Conservation (phyloP, 2,888 invertebrate species). For the Sarcophaga subvicina region DNA sequence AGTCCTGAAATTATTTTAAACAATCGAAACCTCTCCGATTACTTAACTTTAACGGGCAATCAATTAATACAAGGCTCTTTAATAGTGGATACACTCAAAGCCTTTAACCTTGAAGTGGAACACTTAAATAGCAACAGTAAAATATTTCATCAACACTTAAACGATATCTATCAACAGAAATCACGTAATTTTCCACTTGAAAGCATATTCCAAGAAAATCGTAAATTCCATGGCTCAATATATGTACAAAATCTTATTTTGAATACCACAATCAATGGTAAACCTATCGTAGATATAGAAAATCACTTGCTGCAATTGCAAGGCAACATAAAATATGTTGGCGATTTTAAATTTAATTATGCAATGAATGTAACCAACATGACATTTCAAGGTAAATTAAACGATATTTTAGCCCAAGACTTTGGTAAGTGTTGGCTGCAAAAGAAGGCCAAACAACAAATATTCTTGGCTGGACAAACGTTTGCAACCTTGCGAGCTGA, state of each 20-base stretch:
- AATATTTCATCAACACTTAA: slow-evolving; percentile 72
- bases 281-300: slow-evolving; percentile 73
- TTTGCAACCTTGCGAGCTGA: slow-evolving; percentile 71
- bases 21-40: slow-evolving; percentile 54
- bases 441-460: slow-evolving; percentile 74
- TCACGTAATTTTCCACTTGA: slow-evolving; percentile 44
- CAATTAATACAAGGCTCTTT: slow-evolving; percentile 73
- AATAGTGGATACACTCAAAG: slow-evolving; percentile 70
- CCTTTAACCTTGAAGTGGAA: slow-evolving; percentile 67
- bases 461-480: slow-evolving; percentile 77
- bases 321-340: slow-evolving; percentile 78
- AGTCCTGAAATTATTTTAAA: slow-evolving; percentile 47
- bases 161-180: slow-evolving; percentile 72
- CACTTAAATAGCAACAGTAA: slow-evolving; percentile 74
- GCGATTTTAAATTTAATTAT: slow-evolving; percentile 75
- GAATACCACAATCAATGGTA: slow-evolving; percentile 74
- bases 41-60: slow-evolving; percentile 71
- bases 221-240: slow-evolving; percentile 75
- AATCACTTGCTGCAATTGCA: slow-evolving; percentile 75
- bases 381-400: slow-evolving; percentile 80
- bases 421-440: slow-evolving; percentile 82
- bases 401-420: slow-evolving; percentile 79
- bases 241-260: slow-evolving; percentile 80
- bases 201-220: slow-evolving; percentile 70
- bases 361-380: slow-evolving; percentile 80